These are phyloP conservation scores for Matsumyia berberina DNA, from an alignment of 2,888 invertebrate genomes.

Conservation along the genomic window DNA sequence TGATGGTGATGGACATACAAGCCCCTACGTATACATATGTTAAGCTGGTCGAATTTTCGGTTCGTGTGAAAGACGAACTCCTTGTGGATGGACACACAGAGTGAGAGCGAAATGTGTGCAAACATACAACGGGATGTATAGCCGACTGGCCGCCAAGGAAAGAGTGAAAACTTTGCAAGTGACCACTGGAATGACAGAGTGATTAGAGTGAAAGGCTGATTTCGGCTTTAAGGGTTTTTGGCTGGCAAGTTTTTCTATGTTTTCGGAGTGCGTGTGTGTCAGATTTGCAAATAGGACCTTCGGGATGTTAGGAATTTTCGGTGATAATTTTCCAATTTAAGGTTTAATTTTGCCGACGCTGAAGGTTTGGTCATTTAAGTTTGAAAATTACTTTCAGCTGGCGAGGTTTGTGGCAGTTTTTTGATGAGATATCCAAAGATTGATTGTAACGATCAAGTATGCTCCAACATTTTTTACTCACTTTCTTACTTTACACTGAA, in stretches of 20 bases:
- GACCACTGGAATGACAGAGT: constrained; percentile 65
- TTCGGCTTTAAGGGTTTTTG: constrained; percentile 37
- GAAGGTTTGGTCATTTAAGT: background rate
- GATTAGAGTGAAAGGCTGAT: constrained; percentile 56
- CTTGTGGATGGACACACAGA: constrained; percentile 37
- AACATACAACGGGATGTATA: constrained; percentile 33
- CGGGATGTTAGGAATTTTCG: background rate
- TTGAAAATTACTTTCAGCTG: too few species aligned
- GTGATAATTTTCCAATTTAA: constrained; percentile 8
- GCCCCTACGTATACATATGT: constrained; percentile 25
- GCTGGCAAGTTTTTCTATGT: background rate
- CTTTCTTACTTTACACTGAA: too few species aligned
- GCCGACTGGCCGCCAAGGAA: background rate
- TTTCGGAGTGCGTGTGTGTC: background rate
- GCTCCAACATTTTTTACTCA: too few species aligned
- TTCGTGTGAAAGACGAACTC: constrained; percentile 67
- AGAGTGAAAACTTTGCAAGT: constrained; percentile 37
- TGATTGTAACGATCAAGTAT: too few species aligned
- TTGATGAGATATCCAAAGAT: too few species aligned
- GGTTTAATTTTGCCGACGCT: background rate
- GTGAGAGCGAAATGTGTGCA: constrained; percentile 32
- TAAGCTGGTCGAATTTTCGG: constrained; percentile 63
- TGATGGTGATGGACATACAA: constrained; percentile 57
- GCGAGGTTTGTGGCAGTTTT: too few species aligned
- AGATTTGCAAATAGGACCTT: constrained; percentile 8